Conservation (phyloP, 2,888 invertebrate species). For the Apomyelois bistriatella region DNA sequence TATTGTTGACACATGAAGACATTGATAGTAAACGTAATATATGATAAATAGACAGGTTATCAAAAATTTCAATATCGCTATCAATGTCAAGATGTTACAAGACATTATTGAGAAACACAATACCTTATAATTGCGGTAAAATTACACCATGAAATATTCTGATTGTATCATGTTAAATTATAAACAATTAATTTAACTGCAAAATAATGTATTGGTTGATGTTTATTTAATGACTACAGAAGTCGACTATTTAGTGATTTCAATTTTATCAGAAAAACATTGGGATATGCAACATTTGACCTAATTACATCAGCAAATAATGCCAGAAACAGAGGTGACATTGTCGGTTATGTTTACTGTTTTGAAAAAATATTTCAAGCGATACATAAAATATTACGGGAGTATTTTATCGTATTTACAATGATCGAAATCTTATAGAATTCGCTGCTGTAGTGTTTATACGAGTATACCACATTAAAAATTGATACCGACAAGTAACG, state of each 20-base stretch:
- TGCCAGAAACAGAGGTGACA: conserved; percentile 13
- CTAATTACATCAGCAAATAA: conserved; percentile 29
- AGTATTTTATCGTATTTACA: too few relatives aligned
- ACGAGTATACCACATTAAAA: too few relatives aligned
- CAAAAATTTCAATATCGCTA: neutral
- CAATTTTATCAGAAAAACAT: conserved; percentile 12
- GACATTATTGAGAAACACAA: conserved; percentile 2
- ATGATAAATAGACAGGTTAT: neutral
- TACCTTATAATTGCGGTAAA: neutral
- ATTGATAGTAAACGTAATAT: neutral
- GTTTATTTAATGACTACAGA: conserved; percentile 9
- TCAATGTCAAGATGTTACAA: conserved; percentile 2
- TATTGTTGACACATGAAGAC: neutral
- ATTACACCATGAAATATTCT: neutral
- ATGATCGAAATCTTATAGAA: too few relatives aligned
- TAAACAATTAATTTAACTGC: neutral
- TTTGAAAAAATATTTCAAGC: neutral
- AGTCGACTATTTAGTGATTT: conserved; percentile 3
- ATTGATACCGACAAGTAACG: too few relatives aligned
- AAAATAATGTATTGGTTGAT: neutral
- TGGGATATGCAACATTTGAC: conserved; percentile 24
- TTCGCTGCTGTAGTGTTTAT: too few relatives aligned
- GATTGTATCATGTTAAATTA: neutral
- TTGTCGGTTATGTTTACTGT: neutral
- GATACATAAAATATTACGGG: too few relatives aligned